Evolutionary conservation across 2,888 invertebrate species (phyloP).

Genomic region (Masnerella sp.): DNA sequence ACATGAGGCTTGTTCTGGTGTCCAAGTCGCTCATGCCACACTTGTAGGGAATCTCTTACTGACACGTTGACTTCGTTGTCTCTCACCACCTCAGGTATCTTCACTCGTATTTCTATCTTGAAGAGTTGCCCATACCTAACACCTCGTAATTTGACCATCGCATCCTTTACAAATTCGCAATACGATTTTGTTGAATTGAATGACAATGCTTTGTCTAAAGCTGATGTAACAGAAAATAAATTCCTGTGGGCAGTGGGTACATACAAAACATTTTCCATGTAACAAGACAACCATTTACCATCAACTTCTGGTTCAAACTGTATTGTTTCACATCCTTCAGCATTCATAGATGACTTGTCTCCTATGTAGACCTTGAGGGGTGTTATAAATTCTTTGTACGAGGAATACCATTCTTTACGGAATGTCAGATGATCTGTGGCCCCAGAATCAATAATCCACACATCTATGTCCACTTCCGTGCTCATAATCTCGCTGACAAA

Average conservation of each 20-base stretch:
- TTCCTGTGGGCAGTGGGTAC: slow-evolving; percentile 34
- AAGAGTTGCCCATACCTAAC: slow-evolving; percentile 20
- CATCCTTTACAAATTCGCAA: slow-evolving; percentile 28
- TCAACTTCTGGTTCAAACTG: slow-evolving; percentile 12
- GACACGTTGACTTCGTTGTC: slow-evolving; percentile 6
- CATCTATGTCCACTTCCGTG: slow-evolving; percentile 1
- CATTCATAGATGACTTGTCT: slow-evolving; percentile 38
- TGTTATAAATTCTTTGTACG: neutral
- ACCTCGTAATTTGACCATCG: slow-evolving; percentile 16
- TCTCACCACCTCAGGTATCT: neutral
- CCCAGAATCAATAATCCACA: slow-evolving; percentile 48
- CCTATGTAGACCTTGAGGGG: slow-evolving; percentile 44
- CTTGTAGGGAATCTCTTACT: slow-evolving; percentile 54
- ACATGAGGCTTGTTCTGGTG: slow-evolving; percentile 69
- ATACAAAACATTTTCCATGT: slow-evolving; percentile 45
- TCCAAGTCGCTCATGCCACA: slow-evolving; percentile 68
- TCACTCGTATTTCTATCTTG: slow-evolving; percentile 26
- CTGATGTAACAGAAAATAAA: slow-evolving; percentile 39
- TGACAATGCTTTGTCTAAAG: slow-evolving; percentile 33
- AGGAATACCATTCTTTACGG: slow-evolving; percentile 33
- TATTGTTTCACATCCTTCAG: slow-evolving; percentile 39
- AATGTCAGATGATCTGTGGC: slow-evolving; percentile 41
- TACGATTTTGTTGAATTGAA: slow-evolving; percentile 14
- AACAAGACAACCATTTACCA: slow-evolving; percentile 22
- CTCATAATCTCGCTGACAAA: slow-evolving; percentile 4